phyloP scores from a whole-genome alignment of 2,113 vertebrate species.

The Himantopus leucocephalus region DNA sequence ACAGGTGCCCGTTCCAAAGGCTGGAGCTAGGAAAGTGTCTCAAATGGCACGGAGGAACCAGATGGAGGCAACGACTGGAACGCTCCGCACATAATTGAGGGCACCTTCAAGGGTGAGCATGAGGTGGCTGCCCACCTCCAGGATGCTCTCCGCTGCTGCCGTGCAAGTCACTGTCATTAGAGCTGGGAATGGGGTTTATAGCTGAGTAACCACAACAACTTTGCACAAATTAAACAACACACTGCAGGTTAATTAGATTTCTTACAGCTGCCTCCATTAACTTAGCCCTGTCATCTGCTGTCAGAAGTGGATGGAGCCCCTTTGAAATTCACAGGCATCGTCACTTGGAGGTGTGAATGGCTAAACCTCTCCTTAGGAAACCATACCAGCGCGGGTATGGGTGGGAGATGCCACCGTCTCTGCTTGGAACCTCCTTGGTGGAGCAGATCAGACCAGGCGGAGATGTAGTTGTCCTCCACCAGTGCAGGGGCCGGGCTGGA shows the following conservation, averaged over 20 bases:
- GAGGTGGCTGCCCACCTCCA: background rate
- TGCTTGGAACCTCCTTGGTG: background rate
- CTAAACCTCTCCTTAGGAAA: background rate
- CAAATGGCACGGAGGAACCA: constrained; percentile 20
- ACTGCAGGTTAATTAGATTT: constrained; percentile 65
- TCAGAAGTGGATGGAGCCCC: background rate
- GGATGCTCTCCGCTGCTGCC: background rate
- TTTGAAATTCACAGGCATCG: background rate
- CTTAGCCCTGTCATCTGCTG: background rate
- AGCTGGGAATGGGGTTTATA: constrained; percentile 22
- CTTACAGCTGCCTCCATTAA: background rate
- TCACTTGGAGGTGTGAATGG: background rate
- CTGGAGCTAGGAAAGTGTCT: background rate
- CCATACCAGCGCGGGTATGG: background rate
- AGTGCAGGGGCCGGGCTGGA: background rate
- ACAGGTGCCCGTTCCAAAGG: constrained; percentile 14
- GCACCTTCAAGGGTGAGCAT: constrained; percentile 18
- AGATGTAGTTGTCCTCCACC: background rate
- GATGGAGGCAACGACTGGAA: constrained; percentile 58
- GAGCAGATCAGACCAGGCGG: background rate
- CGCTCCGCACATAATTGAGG: constrained; percentile 24
- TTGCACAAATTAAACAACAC: constrained; percentile 57
- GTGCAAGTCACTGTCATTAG: constrained; percentile 10
- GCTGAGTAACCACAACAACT: constrained; percentile 58
- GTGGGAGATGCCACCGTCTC: background rate